A percentile compares a stretch with the other conserved stretches of the same genome.
These are phyloP conservation scores for Coryphaenoides rupestris DNA, from an alignment of 2,113 vertebrate genomes.

Conservation along the genomic window DNA sequence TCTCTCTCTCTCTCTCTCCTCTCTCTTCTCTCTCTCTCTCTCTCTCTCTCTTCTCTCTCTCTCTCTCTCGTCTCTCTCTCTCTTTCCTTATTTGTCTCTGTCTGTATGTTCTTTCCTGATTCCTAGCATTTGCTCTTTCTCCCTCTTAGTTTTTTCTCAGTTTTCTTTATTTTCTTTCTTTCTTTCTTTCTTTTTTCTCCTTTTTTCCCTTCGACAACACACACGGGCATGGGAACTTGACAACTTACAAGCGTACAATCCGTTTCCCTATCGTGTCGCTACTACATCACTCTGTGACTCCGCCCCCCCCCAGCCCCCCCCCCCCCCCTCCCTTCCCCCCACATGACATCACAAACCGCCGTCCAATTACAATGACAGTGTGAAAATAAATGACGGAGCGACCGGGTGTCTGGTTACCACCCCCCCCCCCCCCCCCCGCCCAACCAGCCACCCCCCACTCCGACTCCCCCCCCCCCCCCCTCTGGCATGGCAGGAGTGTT, in stretches of 20 bases:
- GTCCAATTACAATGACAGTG: conserved; percentile 37
- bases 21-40: neutral
- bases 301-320: no score
- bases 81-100: neutral
- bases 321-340: no score
- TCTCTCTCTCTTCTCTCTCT: conserved; percentile 22
- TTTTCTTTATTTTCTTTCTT: no score
- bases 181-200: no score
- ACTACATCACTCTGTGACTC: neutral
- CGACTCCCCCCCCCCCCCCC: conserved; percentile 25
- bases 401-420: conserved; percentile 16
- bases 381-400: conserved; percentile 32
- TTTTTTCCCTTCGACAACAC: no score
- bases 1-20: conserved; percentile 23
- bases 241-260: no score
- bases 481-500: conserved; percentile 45
- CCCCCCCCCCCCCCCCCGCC: conserved; percentile 28
- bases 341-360: conserved; percentile 18
- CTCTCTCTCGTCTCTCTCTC: neutral
- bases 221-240: no score
- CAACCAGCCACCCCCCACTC: no score
- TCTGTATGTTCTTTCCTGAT: neutral
- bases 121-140: no score
- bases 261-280: no score
- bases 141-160: no score